These are phyloP conservation scores for Pedetes capensis DNA, from an alignment of 2,113 vertebrate genomes.

Conservation along the genomic window DNA sequence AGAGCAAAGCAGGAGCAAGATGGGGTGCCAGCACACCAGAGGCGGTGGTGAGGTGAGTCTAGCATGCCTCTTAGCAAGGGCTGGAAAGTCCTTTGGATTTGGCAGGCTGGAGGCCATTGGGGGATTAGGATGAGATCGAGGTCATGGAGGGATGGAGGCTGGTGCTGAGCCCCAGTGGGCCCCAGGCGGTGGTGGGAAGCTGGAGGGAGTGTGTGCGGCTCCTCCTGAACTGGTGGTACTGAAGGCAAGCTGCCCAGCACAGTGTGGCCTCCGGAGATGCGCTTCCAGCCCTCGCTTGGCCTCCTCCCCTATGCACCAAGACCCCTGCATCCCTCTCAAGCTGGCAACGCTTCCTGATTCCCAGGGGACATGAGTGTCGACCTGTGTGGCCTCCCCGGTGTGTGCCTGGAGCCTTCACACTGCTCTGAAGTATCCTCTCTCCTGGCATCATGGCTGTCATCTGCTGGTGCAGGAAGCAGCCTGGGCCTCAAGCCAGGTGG, in stretches of 20 bases:
- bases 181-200: too few species aligned
- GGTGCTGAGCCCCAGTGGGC: background rate
- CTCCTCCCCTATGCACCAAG: too few species aligned
- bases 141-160: background rate
- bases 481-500: too few species aligned
- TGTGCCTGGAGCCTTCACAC: background rate
- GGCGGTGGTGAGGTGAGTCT: accelerated
- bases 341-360: background rate
- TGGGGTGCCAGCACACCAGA: too few species aligned
- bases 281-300: background rate
- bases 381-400: background rate
- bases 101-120: background rate
- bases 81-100: background rate
- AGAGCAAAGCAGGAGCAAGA: background rate
- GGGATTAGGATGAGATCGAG: background rate
- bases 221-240: background rate
- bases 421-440: too few species aligned
- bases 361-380: background rate
- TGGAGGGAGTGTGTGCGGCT: background rate
- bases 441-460: background rate
- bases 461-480: background rate
- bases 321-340: background rate
- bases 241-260: too few species aligned
- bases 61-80: too few species aligned
- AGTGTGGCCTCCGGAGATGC: background rate